Base-by-base conservation (phyloP, 2,888 invertebrate species). In the Scrobipalpa costella region DNA sequence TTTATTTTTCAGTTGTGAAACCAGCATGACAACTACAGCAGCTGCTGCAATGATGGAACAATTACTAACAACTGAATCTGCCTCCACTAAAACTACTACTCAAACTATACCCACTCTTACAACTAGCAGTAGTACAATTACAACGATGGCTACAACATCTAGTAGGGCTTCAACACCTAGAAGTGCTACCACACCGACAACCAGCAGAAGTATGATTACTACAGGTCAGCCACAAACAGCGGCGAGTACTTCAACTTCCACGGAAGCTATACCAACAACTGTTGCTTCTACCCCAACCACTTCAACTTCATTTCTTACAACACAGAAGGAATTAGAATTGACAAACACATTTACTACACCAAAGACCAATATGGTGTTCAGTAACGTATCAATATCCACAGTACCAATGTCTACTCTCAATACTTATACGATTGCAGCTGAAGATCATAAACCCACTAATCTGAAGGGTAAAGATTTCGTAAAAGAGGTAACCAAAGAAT, bases 1-100 rank as follows among this genome's bases (percentile, higher is more conserved):
- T 71, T 71, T 69, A 40, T 74, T 69, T 90, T 87, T 17, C 90
- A 90, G 90, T 79, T 91, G 90, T 77, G 84, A 87, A 76, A 74
- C 74, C 71, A 80, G 83, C 84, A 84, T 85, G 79, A 73, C 81
- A 63, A 76, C 83, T 57, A 78, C 80, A 57, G 80, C 81, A 67
- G 74, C 84, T 67, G 52, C 50, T 77, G 80, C 79, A 68, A 73
- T 73, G 70, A 73, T 79, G 72, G 83, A 81, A 76, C 84, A 85
- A 74, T 67, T 81, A 82, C 83, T 90, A 88, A 88, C 85, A 80
- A 80, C 84, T 64, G 72, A 75, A 73, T 66, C 71, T 69, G 63
- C 69, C 64, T 70, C 74, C 63, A 70, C 66, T 68, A 71, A 67
- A 63, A 65, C 63, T 57, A 63, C 63, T 40, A 52, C 59, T 19